Evolutionary conservation across 53 echinoderm and acorn worm genomes (phyloP), one percentile per base, ranked within the genome.

Genomic region (Paracentrotus lividus): DNA sequence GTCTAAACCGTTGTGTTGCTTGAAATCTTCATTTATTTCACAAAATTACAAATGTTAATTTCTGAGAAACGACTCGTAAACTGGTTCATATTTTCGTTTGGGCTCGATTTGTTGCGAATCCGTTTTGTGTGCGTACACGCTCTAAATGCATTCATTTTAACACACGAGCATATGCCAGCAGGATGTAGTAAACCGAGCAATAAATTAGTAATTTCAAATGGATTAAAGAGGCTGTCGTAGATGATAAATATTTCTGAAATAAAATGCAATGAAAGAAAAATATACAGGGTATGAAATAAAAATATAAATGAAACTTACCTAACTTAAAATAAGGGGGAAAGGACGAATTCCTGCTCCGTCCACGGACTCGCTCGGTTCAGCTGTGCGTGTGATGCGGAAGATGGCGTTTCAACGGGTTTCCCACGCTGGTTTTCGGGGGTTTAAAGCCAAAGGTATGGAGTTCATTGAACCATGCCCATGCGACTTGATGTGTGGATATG

Each of bases 381-480:
- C 52, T 75, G 56, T 91, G 91, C 16, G 91, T 49, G 91, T 8
- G 15, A 10, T 91, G 76, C 91, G 91, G 91, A 91, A 91, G 76
- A 91, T 91, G 91, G 91, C 91, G 91, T 75, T 72, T 18, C 24
- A 38, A 91, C 91, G 91, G 91, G 91, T 91, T 91, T 91, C 91
- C 18, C 33, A 76, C 33, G 91, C 51, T 91, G 75, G 16, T 51
- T 32, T 49, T 76, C 76, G 54, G 77, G 77, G 91, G n/a, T 91
- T 91, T 72, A 91, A 91, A n/a, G n/a, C n/a, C n/a, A n/a, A n/a
- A 91, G 76, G 91, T 75, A 75, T 85, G 36, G 31, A 64, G 64
- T 64, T 64, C 72, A 36, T 40, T 72, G 72, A 72, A 72, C 72
- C 72, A 40, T 72, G 64, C 18, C 26, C 23, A 52, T 52, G 3